These are phyloP conservation scores for Aspidapion aeneum DNA, from an alignment of 2,888 invertebrate species.

Conservation along the genomic window DNA sequence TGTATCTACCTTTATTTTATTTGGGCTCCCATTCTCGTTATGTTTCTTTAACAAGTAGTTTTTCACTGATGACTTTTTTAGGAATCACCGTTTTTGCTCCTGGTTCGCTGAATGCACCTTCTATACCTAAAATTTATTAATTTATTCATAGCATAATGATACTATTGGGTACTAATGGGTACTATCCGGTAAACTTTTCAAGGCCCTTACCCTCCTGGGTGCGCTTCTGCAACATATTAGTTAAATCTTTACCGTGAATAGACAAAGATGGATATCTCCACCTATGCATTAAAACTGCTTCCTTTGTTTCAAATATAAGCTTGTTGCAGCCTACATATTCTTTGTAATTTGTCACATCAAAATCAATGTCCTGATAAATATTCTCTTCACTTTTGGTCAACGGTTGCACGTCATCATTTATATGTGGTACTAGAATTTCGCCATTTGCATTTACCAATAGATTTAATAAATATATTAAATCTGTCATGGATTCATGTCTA, in stretches of 20 bases:
- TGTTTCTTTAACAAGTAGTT: too few relatives aligned
- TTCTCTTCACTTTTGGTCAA: constrained; percentile 65
- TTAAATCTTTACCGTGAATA: constrained; percentile 81
- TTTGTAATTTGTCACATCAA: constrained; percentile 74
- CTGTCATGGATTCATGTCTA: constrained; percentile 82
- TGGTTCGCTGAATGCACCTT: too few relatives aligned
- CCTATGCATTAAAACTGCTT: constrained; percentile 82
- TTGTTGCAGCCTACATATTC: constrained; percentile 63
- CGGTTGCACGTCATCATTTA: constrained; percentile 77
- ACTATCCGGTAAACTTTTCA: too few relatives aligned
- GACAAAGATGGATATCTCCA: constrained; percentile 94
- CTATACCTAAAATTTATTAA: too few relatives aligned
- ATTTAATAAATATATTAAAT: constrained; percentile 81
- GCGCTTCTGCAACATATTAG: too few relatives aligned
- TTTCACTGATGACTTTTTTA: too few relatives aligned
- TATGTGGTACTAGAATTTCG: constrained; percentile 75
- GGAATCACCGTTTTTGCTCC: too few relatives aligned
- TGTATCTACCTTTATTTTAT: too few relatives aligned
- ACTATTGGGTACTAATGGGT: too few relatives aligned
- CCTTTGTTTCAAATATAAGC: constrained; percentile 76
- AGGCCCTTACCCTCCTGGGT: too few relatives aligned
- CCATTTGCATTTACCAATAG: constrained; percentile 82
- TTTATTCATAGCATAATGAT: too few relatives aligned
- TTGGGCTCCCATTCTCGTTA: too few relatives aligned
- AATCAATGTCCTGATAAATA: constrained; percentile 79